Evolutionary conservation across 2,888 invertebrate genomes (phyloP).

Genomic region (Nesidiocoris tenuis): DNA sequence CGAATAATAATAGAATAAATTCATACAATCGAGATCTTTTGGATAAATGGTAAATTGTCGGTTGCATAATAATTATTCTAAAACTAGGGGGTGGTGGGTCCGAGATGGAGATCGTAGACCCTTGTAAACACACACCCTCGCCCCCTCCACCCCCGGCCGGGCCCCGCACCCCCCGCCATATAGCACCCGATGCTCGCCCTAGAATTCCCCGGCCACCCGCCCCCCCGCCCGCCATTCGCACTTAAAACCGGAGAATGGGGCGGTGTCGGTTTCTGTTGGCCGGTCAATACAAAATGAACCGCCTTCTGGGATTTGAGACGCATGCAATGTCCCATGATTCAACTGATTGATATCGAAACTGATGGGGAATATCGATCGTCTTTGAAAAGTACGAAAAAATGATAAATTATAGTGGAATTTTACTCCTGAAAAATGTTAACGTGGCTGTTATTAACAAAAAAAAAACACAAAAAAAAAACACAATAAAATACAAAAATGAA

Average conservation of each 20-base stretch:
- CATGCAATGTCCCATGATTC: neutral
- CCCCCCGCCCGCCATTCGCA: neutral
- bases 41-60: too few relatives aligned
- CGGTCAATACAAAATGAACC: neutral
- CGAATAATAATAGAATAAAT: too few relatives aligned
- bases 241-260: neutral
- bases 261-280: neutral
- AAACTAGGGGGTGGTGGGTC: slow-evolving; percentile 1
- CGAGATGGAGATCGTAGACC: neutral
- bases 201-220: neutral
- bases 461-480: too few relatives aligned
- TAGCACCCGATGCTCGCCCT: neutral
- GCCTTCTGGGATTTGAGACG: neutral
- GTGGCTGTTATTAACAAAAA: too few relatives aligned
- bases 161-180: neutral
- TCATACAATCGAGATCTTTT: too few relatives aligned
- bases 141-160: neutral
- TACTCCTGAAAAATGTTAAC: too few relatives aligned
- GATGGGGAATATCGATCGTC: too few relatives aligned
- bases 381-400: too few relatives aligned
- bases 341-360: neutral
- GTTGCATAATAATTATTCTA: too few relatives aligned
- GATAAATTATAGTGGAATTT: too few relatives aligned
- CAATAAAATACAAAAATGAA: too few relatives aligned
- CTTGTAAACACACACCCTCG: neutral